These are phyloP conservation scores for Neoascia interrupta DNA, from an alignment of 2,888 invertebrate species.

Conservation along the genomic window DNA sequence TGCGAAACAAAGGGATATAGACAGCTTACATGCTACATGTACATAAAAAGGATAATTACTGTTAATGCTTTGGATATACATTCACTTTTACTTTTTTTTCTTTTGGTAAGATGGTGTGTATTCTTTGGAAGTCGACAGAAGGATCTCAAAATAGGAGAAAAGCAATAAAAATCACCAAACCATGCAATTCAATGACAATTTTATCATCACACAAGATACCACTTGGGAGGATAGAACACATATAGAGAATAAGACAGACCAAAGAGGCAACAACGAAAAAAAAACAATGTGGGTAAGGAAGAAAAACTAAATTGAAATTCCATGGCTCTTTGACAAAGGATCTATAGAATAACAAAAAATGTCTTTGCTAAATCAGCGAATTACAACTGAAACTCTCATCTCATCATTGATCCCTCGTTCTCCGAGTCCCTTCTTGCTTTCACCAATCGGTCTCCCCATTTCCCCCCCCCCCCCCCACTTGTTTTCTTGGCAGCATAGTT, in stretches of 20 bases:
- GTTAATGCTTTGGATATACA: slow-evolving; percentile 52
- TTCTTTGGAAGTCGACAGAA: background rate
- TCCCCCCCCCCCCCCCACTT: no score
- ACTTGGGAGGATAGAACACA: slow-evolving; percentile 7
- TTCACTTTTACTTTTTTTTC: slow-evolving; percentile 26
- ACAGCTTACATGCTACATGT: slow-evolving; percentile 41
- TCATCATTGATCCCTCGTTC: no score
- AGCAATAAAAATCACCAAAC: slow-evolving; percentile 59
- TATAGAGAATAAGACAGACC: background rate
- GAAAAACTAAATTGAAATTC: slow-evolving; percentile 49
- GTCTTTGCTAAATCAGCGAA: slow-evolving; percentile 53
- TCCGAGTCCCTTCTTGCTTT: no score
- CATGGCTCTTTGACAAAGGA: slow-evolving; percentile 30
- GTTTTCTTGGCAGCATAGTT: no score
- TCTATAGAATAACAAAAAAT: slow-evolving; percentile 2
- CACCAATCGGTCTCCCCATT: no score
- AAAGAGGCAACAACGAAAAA: background rate
- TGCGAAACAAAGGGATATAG: background rate
- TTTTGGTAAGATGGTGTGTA: background rate
- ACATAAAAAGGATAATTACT: slow-evolving; percentile 63
- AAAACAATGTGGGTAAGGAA: background rate
- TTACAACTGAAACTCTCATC: no score
- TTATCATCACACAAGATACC: slow-evolving; percentile 43
- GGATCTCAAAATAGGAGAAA: background rate
- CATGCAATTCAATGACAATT: slow-evolving; percentile 51